A percentile compares a stretch with the other conserved stretches of the same genome.
Evolutionary conservation across 2,797 vertebrate genomes (phyloP).

Genomic region (Telmatherina bonti): DNA sequence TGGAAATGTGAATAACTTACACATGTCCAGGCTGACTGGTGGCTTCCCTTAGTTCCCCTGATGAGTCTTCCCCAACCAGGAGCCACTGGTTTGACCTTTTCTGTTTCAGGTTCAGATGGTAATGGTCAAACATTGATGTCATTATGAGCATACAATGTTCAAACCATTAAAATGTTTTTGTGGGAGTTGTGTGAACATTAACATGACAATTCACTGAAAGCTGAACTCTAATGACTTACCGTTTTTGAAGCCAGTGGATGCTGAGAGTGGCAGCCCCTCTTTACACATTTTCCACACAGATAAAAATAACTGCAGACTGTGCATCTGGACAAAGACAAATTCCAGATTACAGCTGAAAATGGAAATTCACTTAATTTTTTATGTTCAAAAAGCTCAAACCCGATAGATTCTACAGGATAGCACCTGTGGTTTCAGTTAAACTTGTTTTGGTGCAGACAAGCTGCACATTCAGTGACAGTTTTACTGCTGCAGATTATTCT

Average conservation of each 20-base stretch:
- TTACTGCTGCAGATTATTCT: too few species aligned
- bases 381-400: too few species aligned
- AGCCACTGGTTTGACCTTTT: conserved; percentile 82
- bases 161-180: too few species aligned
- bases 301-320: conserved; percentile 75
- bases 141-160: too few species aligned
- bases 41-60: conserved; percentile 2
- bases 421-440: too few species aligned
- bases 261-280: conserved; percentile 62
- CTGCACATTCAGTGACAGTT: too few species aligned
- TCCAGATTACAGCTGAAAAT: neutral
- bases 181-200: too few species aligned
- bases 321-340: conserved; percentile 68
- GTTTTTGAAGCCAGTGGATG: conserved; percentile 75
- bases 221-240: conserved; percentile 55
- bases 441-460: too few species aligned
- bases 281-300: conserved; percentile 78
- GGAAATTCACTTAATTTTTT: too few species aligned
- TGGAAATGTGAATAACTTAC: conserved; percentile 23
- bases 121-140: too few species aligned
- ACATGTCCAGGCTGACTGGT: conserved; percentile 6
- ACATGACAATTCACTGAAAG: too few species aligned
- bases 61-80: conserved; percentile 26
- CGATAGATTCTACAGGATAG: too few species aligned
- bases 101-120: conserved; percentile 53